A percentile compares a stretch with the other conserved stretches of the same genome.
Conservation (phyloP, 2,113 vertebrate species). For the Tautogolabrus adspersus region DNA sequence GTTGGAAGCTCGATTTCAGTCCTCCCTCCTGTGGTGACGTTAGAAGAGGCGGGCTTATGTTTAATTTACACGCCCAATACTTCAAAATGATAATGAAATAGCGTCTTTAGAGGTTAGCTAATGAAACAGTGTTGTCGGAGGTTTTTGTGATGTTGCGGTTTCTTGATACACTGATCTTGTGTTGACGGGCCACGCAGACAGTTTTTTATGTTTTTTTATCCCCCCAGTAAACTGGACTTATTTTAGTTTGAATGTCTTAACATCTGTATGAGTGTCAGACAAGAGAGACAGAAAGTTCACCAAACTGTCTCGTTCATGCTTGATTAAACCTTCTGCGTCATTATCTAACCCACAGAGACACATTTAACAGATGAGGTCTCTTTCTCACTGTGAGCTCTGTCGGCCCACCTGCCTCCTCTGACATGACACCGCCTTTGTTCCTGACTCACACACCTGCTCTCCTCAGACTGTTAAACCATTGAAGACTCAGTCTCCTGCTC, state of each 20-base stretch:
- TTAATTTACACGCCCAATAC: background rate
- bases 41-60: background rate
- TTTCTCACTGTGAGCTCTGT: background rate
- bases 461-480: conserved; percentile 8
- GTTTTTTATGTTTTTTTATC: background rate
- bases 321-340: background rate
- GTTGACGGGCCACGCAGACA: background rate
- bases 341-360: conserved; percentile 22
- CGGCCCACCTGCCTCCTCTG: conserved; percentile 26
- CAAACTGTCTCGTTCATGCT: conserved; percentile 9
- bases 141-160: background rate
- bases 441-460: conserved; percentile 45
- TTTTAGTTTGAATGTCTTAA: background rate
- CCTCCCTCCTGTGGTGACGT: background rate
- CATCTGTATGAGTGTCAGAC: background rate
- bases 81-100: background rate
- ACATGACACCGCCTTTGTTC: conserved; percentile 12
- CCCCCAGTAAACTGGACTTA: background rate
- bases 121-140: background rate
- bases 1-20: conserved; percentile 29
- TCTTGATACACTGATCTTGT: background rate
- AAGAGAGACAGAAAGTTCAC: conserved; percentile 7
- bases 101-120: background rate
- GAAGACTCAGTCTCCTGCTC: conserved; percentile 1
- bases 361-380: conserved; percentile 25